phyloP scores from a whole-genome alignment of 2,888 invertebrate genomes.

The Drosophila peninsularis region DNA sequence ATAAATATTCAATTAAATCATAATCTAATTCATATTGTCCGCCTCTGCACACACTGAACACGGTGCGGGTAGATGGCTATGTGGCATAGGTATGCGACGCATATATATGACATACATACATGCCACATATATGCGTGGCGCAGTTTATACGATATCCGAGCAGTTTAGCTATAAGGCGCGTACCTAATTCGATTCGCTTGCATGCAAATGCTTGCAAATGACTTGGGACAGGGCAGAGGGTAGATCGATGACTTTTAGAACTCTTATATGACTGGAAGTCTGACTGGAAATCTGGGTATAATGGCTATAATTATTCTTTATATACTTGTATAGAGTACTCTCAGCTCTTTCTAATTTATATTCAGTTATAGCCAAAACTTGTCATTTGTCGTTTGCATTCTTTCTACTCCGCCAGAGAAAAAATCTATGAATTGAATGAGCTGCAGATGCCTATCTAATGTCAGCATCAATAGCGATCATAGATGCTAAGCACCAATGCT shows the following conservation, averaged over 20 bases:
- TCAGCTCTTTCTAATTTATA: too few relatives aligned
- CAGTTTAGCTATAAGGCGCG: neutral
- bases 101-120: neutral
- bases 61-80: neutral
- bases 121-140: too few relatives aligned
- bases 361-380: too few relatives aligned
- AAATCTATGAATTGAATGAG: too few relatives aligned
- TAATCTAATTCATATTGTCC: constrained; percentile 6
- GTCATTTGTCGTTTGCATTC: too few relatives aligned
- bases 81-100: neutral
- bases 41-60: neutral
- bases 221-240: too few relatives aligned
- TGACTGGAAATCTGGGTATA: too few relatives aligned
- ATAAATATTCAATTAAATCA: constrained; percentile 1
- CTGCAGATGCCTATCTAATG: too few relatives aligned
- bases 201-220: neutral
- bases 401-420: too few relatives aligned
- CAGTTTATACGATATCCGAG: neutral
- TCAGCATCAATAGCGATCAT: too few relatives aligned
- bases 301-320: neutral
- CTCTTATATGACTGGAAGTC: neutral
- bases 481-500: too few relatives aligned
- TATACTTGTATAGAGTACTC: too few relatives aligned
- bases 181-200: neutral
- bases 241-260: neutral